Percentiles rank a stretch among this genome's conserved stretches.
These are phyloP conservation scores for Drosophila sucinea DNA, from an alignment of 1,140 invertebrate genomes.

Conservation along the genomic window DNA sequence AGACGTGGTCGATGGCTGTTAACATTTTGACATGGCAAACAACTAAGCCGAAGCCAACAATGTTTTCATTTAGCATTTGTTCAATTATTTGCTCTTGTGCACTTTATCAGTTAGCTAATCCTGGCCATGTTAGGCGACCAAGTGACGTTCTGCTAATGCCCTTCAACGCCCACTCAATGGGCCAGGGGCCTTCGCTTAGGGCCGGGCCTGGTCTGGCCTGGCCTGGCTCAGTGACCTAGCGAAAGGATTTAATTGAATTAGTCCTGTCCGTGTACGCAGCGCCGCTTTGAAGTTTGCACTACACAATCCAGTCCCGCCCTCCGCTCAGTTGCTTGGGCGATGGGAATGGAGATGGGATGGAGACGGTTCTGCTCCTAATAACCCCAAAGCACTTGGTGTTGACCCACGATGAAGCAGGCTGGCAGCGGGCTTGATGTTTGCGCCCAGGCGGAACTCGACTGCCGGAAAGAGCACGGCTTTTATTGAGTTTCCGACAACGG, in stretches of 20 bases:
- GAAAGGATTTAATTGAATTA: constrained; percentile 77
- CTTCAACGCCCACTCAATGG: constrained; percentile 19
- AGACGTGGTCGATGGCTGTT: not conserved
- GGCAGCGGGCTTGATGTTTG: constrained; percentile 59
- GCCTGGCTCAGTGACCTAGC: constrained; percentile 21
- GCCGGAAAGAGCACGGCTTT: constrained; percentile 58
- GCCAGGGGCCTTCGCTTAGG: constrained; percentile 16
- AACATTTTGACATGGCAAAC: not conserved
- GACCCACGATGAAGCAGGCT: constrained; percentile 53
- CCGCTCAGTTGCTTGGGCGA: constrained; percentile 6
- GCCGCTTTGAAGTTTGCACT: constrained; percentile 78
- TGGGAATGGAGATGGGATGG: not conserved
- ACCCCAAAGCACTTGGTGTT: constrained; percentile 34
- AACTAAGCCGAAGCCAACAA: constrained; percentile 16
- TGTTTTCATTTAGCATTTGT: constrained; percentile 44
- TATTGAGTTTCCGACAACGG: constrained; percentile 58
- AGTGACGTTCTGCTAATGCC: constrained; percentile 34
- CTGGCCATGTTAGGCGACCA: constrained; percentile 36
- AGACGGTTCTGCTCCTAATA: constrained; percentile 4
- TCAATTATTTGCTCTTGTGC: constrained; percentile 52
- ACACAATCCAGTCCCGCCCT: constrained; percentile 41
- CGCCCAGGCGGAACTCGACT: constrained; percentile 56
- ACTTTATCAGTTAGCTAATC: constrained; percentile 48
- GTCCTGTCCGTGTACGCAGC: constrained; percentile 59
- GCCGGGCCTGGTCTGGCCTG: no score